Evolutionary conservation across 2,113 vertebrate species (phyloP).

Genomic region (Heteronetta atricapilla): DNA sequence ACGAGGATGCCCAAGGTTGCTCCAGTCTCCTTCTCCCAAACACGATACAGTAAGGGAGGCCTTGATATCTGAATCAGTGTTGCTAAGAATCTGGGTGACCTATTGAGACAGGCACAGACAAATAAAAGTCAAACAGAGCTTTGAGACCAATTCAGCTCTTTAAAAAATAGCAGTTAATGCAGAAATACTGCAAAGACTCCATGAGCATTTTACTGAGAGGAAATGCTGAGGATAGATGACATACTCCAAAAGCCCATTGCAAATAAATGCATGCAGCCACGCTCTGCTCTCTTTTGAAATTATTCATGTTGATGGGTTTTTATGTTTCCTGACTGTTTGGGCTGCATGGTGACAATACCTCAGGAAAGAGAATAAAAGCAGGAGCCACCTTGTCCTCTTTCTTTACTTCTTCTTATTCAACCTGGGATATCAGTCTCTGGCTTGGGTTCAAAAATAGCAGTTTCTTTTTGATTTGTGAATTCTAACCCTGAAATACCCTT

Average conservation of each 20-base stretch:
- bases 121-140: neutral
- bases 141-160: neutral
- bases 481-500: neutral
- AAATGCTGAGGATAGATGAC: neutral
- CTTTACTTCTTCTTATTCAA: neutral
- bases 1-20: constrained; percentile 84
- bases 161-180: neutral
- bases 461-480: neutral
- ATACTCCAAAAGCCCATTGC: neutral
- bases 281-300: neutral
- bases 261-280: neutral
- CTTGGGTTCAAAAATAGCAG: neutral
- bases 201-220: neutral
- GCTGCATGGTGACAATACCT: neutral
- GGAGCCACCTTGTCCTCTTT: neutral
- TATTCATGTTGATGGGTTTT: neutral
- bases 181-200: neutral
- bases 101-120: constrained; percentile 68
- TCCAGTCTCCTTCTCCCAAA: constrained; percentile 91
- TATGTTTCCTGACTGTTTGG: neutral
- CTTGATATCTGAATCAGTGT: constrained; percentile 76
- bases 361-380: neutral
- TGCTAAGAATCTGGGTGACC: constrained; percentile 86
- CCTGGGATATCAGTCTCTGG: neutral
- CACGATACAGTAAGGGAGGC: constrained; percentile 90